phyloP scores from a whole-genome alignment of 2,113 vertebrate genomes.

The Sylvicapra grimmia region DNA sequence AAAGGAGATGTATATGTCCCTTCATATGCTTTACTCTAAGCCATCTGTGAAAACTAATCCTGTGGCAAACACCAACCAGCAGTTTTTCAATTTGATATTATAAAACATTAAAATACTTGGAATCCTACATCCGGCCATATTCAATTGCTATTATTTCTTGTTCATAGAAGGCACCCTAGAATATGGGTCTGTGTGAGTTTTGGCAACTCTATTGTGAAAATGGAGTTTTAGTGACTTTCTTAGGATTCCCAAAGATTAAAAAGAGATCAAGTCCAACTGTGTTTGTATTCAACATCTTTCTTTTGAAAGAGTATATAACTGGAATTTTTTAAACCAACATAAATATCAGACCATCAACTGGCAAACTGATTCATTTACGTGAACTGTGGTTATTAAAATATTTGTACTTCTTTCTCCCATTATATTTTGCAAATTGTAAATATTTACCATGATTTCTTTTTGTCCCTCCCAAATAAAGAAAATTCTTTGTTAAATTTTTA shows the following conservation, averaged over 20 bases:
- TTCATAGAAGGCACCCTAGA: neutral
- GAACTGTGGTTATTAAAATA: neutral
- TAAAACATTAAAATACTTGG: neutral
- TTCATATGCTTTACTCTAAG: neutral
- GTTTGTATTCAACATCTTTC: neutral
- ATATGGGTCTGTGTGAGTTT: neutral
- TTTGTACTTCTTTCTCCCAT: neutral
- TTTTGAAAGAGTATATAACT: neutral
- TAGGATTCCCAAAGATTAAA: neutral
- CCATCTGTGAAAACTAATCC: constrained; percentile 19
- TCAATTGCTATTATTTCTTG: neutral
- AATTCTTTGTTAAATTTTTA: neutral
- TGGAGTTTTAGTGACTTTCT: neutral
- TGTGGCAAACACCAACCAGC: neutral
- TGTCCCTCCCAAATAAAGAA: neutral
- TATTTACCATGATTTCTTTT: neutral
- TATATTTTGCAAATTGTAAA: neutral
- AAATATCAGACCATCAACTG: neutral
- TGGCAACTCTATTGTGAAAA: neutral
- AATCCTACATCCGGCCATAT: neutral
- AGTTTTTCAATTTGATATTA: neutral
- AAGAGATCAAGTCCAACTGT: neutral
- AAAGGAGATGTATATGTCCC: neutral
- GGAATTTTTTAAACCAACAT: neutral
- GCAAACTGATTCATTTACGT: neutral